Evolutionary conservation across 1,140 invertebrate species (phyloP).

Genomic region (Asbolus verrucosus): DNA sequence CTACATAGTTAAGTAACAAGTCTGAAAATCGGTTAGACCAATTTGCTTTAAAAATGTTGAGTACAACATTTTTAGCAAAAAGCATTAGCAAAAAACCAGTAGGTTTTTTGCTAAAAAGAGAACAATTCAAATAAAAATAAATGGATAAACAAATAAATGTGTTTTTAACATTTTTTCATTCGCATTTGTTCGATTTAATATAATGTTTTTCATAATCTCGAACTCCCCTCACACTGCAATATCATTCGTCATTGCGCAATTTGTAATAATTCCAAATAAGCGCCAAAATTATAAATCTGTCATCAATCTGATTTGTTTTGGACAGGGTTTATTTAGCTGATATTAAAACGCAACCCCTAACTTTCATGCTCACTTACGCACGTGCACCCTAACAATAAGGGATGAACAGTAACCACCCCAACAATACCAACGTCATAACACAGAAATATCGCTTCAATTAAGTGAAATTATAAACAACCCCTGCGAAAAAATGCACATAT

Average conservation of each 20-base stretch:
- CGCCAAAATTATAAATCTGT: constrained; percentile 14
- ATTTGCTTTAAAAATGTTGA: no score
- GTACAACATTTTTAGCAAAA: no score
- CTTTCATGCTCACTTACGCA: constrained; percentile 24
- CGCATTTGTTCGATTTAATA: no score
- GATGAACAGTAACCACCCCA: constrained; percentile 14
- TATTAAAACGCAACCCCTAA: constrained; percentile 30
- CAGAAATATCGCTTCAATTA: constrained; percentile 4
- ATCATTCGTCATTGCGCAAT: constrained; percentile 13
- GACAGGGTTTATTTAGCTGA: constrained; percentile 31
- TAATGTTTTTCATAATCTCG: no score
- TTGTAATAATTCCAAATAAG: constrained; percentile 27
- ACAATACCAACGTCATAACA: constrained; percentile 51
- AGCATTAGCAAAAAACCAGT: no score
- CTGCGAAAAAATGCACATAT: constrained; percentile 2
- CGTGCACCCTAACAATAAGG: constrained; percentile 31
- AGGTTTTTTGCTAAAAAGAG: no score
- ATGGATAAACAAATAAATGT: no score
- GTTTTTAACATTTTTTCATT: no score
- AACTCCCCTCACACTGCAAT: not conserved
- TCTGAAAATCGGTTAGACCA: no score
- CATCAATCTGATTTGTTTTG: constrained; percentile 40
- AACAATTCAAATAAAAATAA: no score
- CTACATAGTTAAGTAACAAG: no score
- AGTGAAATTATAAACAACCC: not conserved